Evolutionary conservation across 2,888 invertebrate genomes (phyloP).

Genomic region (Ceraclea dissimilis): DNA sequence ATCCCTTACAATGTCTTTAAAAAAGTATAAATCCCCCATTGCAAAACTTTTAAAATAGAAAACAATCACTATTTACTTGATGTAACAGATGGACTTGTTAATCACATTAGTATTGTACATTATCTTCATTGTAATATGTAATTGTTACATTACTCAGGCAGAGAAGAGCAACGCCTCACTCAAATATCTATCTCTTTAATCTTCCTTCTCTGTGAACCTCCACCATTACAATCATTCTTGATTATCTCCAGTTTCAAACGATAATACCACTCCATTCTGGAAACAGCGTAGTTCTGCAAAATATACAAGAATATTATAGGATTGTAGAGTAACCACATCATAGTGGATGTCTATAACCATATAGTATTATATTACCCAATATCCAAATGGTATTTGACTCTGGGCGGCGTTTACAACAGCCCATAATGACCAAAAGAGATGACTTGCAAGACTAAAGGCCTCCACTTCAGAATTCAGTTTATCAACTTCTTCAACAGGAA

Average conservation of each 20-base stretch:
- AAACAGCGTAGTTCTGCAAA: conserved; percentile 59
- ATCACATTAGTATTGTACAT: too few species aligned
- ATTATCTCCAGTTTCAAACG: conserved; percentile 51
- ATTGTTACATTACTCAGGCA: background rate
- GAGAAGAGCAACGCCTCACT: conserved; percentile 27
- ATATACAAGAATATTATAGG: too few species aligned
- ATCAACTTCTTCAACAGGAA: conserved; percentile 50
- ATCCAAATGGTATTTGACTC: conserved; percentile 88
- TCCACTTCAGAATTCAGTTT: conserved; percentile 68
- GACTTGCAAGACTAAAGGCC: conserved; percentile 77
- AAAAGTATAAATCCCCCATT: too few species aligned
- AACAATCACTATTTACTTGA: too few species aligned
- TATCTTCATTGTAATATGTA: too few species aligned
- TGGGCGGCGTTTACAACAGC: conserved; percentile 78
- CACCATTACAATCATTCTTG: conserved; percentile 36
- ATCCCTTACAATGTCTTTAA: too few species aligned
- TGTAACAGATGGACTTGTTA: too few species aligned
- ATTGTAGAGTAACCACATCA: too few species aligned
- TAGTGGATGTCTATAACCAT: background rate
- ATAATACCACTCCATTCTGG: conserved; percentile 55
- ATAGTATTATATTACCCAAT: conserved; percentile 61
- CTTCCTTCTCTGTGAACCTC: conserved; percentile 41
- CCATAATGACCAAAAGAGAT: conserved; percentile 95
- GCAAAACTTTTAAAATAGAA: too few species aligned
- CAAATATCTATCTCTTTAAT: conserved; percentile 48